These are phyloP conservation scores for Octonoba sinensis DNA, from an alignment of 2,888 invertebrate genomes.

Conservation along the genomic window DNA sequence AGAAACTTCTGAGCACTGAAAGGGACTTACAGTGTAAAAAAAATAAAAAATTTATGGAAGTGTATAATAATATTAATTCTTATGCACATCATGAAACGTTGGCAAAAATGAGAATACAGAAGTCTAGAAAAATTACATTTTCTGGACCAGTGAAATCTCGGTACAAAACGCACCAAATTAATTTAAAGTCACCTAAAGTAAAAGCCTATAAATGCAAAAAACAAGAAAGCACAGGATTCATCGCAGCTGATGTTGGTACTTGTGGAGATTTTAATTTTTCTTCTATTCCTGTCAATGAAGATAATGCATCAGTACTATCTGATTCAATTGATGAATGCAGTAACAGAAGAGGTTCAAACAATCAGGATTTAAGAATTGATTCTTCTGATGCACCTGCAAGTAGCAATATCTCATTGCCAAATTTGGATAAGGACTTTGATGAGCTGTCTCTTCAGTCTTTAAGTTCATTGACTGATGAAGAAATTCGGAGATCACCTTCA, in stretches of 20 bases:
- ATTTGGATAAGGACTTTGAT: too few relatives aligned
- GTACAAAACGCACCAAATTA: too few relatives aligned
- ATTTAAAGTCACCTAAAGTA: too few relatives aligned
- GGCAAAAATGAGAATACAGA: slow-evolving; percentile 15
- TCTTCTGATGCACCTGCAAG: too few relatives aligned
- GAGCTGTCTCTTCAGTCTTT: too few relatives aligned
- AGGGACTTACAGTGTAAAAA: not conserved
- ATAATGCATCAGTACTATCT: not conserved
- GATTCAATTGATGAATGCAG: not conserved
- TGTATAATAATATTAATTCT: slow-evolving; percentile 11
- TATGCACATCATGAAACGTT: slow-evolving; percentile 3
- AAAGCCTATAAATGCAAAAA: too few relatives aligned
- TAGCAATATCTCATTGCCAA: too few relatives aligned
- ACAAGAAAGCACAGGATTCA: not conserved
- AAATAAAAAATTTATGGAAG: slow-evolving; percentile 10
- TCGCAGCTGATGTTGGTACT: not conserved
- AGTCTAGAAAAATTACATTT: slow-evolving; percentile 12
- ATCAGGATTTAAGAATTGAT: too few relatives aligned
- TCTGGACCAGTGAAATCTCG: not conserved
- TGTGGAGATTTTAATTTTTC: not conserved
- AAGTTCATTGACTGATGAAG: too few relatives aligned
- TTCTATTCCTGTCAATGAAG: not conserved
- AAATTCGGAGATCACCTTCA: too few relatives aligned
- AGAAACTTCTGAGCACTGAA: slow-evolving; percentile 23
- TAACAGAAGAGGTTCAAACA: too few relatives aligned